Base-by-base conservation (phyloP, 1,140 invertebrate genomes). In the Hydropsyche tenuis region DNA sequence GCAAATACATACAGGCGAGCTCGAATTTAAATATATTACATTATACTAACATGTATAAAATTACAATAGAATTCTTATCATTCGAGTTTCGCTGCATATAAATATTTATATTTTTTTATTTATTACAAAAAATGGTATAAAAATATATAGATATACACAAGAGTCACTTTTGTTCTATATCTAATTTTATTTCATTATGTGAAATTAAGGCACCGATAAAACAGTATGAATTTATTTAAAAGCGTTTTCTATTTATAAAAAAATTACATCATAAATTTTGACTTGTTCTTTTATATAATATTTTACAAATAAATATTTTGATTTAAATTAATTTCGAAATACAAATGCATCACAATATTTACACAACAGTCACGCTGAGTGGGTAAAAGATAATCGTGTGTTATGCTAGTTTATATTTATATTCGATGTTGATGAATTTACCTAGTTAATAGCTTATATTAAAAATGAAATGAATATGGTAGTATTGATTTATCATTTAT, bases 301-400 rank as follows among this genome's bases (percentile, higher is more conserved):
- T 60, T 3, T n/a, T 65, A 65, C 63, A 65, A 65, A 65, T 65
- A 65, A 65, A 65, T 65, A 60, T 22, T 22, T 65, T 63, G 14
- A 23, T 65, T 60, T 60, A 23, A 60, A 23, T 60, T 60, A 25
- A 25, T 25, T 25, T 60, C 23, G 2, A 60, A 60, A 25, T 60
- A 11, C 11, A 11, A 9, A 53, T 53, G 16, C 48, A 53, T 53
- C 48, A 53, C 48, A 48, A 3, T 48, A 48, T 48, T 5, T 60
- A 60, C 56, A 60, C 23, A 14, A 60, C 56, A 60, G 23, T 60
- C 56, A 53, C 25, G 20, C 56, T 23, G 22, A 60, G 56, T 60
- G 56, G 25, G 12, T 23, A 25, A 53, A 5, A 12, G 4, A 48
- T n/a, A 48, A 16, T 48, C 16, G 45, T 48, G 45, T 48, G 4